Conservation (phyloP, 1,140 invertebrate species). For the Drosophila azteca region DNA sequence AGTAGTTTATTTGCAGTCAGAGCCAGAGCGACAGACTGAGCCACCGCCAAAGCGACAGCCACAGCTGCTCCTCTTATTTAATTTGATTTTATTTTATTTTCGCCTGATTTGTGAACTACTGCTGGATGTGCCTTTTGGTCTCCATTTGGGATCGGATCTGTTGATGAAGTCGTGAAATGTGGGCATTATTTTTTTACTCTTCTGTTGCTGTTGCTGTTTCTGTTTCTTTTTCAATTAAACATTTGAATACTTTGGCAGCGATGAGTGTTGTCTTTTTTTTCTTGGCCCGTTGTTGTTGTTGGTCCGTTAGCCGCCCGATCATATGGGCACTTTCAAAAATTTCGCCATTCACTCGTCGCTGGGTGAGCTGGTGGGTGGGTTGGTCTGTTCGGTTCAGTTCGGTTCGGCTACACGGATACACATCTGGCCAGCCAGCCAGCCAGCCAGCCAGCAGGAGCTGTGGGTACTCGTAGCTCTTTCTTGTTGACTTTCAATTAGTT, state of each 20-base stretch:
- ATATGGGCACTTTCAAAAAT: constrained; percentile 55
- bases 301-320: constrained; percentile 16
- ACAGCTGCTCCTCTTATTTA: constrained; percentile 16
- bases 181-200: constrained; percentile 27
- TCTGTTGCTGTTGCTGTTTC: constrained; percentile 11
- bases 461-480: background rate
- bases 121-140: constrained; percentile 2
- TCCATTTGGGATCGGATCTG: background rate
- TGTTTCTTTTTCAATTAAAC: constrained; percentile 64
- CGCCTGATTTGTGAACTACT: constrained; percentile 31
- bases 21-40: background rate
- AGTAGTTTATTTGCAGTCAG: constrained; percentile 47
- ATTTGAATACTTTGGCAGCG: constrained; percentile 58
- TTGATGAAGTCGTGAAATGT: constrained; percentile 59
- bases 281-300: constrained; percentile 5
- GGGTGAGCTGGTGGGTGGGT: constrained; percentile 7
- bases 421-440: constrained; percentile 19
- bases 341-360: constrained; percentile 49
- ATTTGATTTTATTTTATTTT: constrained; percentile 41
- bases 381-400: constrained; percentile 14
- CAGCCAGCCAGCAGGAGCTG: constrained; percentile 4
- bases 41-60: background rate
- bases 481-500: constrained; percentile 28
- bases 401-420: constrained; percentile 37
- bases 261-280: constrained; percentile 41